Conservation (phyloP, 2,888 invertebrate species). For the Dasypogon diadema region DNA sequence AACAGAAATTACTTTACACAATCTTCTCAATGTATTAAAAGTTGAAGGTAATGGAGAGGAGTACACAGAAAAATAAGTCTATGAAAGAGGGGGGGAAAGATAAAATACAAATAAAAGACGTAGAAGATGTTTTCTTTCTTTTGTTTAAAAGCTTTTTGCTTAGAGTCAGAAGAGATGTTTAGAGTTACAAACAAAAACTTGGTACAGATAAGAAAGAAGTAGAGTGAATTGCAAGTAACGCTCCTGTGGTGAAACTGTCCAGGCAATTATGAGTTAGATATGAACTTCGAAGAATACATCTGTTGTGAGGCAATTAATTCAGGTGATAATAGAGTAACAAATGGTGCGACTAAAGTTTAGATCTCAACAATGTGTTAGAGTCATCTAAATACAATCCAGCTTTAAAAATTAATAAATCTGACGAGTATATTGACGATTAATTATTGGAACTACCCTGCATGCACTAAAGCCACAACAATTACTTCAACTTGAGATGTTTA, state of each 20-base stretch:
- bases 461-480: too few relatives aligned
- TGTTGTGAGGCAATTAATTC: too few relatives aligned
- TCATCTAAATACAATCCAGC: too few relatives aligned
- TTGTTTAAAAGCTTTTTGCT: constrained; percentile 45
- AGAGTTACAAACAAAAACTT: constrained; percentile 36
- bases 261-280: too few relatives aligned
- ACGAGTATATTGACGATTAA: too few relatives aligned
- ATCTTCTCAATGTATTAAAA: constrained; percentile 45
- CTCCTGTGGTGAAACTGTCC: not conserved
- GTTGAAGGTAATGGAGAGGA: constrained; percentile 35
- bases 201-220: constrained; percentile 33
- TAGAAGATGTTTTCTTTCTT: constrained; percentile 27
- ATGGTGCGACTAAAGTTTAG: too few relatives aligned
- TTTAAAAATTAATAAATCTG: too few relatives aligned
- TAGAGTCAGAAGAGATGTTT: constrained; percentile 18
- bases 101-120: constrained; percentile 39
- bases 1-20: constrained; percentile 40
- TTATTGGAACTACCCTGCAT: too few relatives aligned
- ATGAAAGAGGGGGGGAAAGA: not conserved
- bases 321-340: too few relatives aligned
- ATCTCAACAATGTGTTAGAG: too few relatives aligned
- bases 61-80: constrained; percentile 38
- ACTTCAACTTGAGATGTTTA: too few relatives aligned
- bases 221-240: constrained; percentile 31
- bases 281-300: too few relatives aligned